phyloP scores from a whole-genome alignment of 2,888 invertebrate species.

The Acronicta alni region DNA sequence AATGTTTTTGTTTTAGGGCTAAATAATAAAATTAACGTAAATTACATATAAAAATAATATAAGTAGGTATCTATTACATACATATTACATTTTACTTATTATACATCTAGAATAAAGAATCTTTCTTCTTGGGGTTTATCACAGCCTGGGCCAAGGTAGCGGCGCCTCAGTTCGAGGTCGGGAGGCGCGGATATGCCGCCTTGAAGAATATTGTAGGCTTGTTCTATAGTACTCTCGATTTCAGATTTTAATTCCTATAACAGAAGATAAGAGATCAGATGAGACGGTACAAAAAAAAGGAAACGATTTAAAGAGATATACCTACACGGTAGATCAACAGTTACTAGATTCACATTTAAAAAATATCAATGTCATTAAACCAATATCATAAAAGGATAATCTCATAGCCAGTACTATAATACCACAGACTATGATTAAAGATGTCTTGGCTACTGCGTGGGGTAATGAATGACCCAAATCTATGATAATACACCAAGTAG shows the following conservation, averaged over 20 bases:
- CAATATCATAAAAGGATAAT: no score
- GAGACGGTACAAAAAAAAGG: neutral
- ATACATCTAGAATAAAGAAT: slow-evolving; percentile 79
- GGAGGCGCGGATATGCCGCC: slow-evolving; percentile 87
- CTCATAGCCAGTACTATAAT: no score
- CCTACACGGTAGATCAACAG: no score
- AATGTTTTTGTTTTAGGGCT: neutral
- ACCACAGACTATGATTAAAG: no score
- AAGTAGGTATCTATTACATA: slow-evolving; percentile 38
- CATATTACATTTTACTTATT: slow-evolving; percentile 24
- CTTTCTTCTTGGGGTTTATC: slow-evolving; percentile 82
- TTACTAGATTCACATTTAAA: no score
- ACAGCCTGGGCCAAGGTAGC: slow-evolving; percentile 83
- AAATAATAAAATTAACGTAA: slow-evolving; percentile 7
- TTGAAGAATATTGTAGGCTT: slow-evolving; percentile 87
- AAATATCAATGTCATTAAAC: no score
- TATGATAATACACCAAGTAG: no score
- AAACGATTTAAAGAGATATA: no score
- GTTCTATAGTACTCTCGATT: slow-evolving; percentile 85
- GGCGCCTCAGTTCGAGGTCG: slow-evolving; percentile 80
- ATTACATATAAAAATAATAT: slow-evolving; percentile 24
- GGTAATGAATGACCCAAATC: no score
- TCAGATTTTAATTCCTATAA: slow-evolving; percentile 83
- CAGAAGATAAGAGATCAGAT: slow-evolving; percentile 5
- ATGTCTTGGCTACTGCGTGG: no score